Percentiles rank a stretch among this genome's conserved stretches.
Conservation (phyloP, 1,140 invertebrate genomes). For the Drepana arcuata region DNA sequence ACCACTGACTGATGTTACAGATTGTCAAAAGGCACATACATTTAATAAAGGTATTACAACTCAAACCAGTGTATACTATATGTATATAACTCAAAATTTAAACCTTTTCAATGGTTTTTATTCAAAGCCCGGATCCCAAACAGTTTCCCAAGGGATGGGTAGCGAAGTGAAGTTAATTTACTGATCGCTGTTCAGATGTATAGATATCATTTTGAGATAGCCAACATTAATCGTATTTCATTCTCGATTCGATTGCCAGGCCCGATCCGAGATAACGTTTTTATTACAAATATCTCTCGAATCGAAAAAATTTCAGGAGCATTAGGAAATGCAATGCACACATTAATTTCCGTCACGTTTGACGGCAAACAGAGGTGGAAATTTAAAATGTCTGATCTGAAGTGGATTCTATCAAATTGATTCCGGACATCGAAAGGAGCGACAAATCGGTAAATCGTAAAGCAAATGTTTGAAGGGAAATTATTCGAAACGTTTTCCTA, state of each 20-base stretch:
- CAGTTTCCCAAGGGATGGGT: no score
- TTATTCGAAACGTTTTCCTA: constrained; percentile 54
- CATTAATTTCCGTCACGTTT: constrained; percentile 50
- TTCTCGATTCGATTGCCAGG: constrained; percentile 36
- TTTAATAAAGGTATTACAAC: no score
- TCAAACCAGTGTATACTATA: no score
- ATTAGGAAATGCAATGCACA: constrained; percentile 44
- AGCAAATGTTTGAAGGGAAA: constrained; percentile 46
- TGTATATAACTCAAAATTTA: no score
- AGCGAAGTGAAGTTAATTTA: no score
- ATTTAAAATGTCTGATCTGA: constrained; percentile 38
- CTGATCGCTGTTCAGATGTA: constrained; percentile 32
- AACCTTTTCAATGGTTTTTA: no score
- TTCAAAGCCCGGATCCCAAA: no score
- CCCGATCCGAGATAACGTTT: constrained; percentile 33
- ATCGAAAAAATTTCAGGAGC: constrained; percentile 22
- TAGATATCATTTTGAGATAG: constrained; percentile 21
- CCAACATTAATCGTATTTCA: constrained; percentile 44
- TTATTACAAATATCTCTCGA: constrained; percentile 36
- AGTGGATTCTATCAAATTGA: constrained; percentile 50
- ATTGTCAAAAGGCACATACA: no score
- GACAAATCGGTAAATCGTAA: constrained; percentile 30
- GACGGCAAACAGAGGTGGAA: constrained; percentile 32
- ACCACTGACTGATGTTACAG: no score
- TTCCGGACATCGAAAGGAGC: constrained; percentile 38